Evolutionary conservation across 2,888 invertebrate genomes (phyloP).

Genomic region (Parasteatoda lunata): DNA sequence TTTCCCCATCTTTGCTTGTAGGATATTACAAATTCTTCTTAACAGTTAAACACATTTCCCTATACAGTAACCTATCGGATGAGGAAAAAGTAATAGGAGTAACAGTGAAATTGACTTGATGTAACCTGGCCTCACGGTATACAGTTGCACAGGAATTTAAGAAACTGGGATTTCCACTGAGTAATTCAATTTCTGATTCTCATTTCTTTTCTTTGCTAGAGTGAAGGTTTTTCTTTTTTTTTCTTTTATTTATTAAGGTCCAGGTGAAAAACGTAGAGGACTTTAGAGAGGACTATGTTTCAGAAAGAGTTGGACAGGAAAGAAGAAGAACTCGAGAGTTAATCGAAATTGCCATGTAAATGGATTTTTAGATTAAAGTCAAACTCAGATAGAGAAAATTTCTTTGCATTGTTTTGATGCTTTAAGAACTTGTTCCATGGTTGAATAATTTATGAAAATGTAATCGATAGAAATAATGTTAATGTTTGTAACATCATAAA

Average conservation of each 20-base stretch:
- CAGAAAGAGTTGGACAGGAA: background rate
- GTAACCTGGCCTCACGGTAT: constrained; percentile 12
- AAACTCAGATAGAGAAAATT: constrained; percentile 20
- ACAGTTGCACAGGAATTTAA: constrained; percentile 42
- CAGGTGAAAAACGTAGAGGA: constrained; percentile 17
- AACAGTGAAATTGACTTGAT: constrained; percentile 34
- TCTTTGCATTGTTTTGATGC: background rate
- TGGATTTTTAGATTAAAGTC: constrained; percentile 54
- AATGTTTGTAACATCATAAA: no score
- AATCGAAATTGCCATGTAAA: constrained; percentile 63
- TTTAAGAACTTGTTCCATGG: constrained; percentile 3
- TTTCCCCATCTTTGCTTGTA: background rate
- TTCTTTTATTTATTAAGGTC: constrained; percentile 9
- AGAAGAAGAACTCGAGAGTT: constrained; percentile 24
- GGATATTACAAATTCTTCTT: constrained; percentile 5
- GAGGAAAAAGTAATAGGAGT: constrained; percentile 15
- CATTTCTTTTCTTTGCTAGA: constrained; percentile 3
- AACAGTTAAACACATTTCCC: constrained; percentile 22
- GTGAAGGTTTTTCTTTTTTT: constrained; percentile 8
- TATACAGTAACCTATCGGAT: background rate
- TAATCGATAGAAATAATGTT: no score
- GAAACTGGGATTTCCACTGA: constrained; percentile 38
- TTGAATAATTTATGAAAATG: background rate
- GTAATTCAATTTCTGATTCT: constrained; percentile 58
- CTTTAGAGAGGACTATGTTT: background rate